These are phyloP conservation scores for Coelogynopora nodosa DNA, from an alignment of 2,888 invertebrate genomes.

Conservation along the genomic window DNA sequence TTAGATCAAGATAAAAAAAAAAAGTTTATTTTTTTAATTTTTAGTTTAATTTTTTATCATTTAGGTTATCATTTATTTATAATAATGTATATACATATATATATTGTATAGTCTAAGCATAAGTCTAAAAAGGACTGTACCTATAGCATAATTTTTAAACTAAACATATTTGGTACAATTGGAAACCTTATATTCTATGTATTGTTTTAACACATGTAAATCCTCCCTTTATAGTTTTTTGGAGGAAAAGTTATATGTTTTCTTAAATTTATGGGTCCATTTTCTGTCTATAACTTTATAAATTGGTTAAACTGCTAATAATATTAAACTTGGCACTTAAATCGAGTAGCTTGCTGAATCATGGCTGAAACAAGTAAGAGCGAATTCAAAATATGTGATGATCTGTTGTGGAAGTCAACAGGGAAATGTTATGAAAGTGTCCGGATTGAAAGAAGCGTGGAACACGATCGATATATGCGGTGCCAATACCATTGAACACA, in stretches of 20 bases:
- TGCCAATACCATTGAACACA: background rate
- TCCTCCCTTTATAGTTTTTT: background rate
- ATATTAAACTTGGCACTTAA: background rate
- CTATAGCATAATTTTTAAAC: background rate
- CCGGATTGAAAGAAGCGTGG: slow-evolving; percentile 21
- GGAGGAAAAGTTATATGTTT: background rate
- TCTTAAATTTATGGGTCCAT: background rate
- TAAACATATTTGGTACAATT: background rate
- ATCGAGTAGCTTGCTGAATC: too few species aligned
- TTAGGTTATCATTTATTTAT: too few species aligned
- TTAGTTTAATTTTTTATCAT: too few species aligned
- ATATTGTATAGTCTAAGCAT: too few species aligned
- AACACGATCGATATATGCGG: background rate
- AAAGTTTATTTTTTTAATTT: too few species aligned
- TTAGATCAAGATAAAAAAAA: too few species aligned
- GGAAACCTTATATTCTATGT: too few species aligned
- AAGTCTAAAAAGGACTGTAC: background rate
- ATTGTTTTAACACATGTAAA: too few species aligned
- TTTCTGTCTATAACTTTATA: background rate
- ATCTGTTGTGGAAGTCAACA: background rate
- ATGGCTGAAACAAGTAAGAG: too few species aligned
- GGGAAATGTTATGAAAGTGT: slow-evolving; percentile 2
- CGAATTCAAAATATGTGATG: background rate
- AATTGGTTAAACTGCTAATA: background rate
- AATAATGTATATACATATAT: too few species aligned